These are phyloP conservation scores for Heliothis peltigera DNA, from an alignment of 2,888 invertebrate genomes.

Conservation along the genomic window DNA sequence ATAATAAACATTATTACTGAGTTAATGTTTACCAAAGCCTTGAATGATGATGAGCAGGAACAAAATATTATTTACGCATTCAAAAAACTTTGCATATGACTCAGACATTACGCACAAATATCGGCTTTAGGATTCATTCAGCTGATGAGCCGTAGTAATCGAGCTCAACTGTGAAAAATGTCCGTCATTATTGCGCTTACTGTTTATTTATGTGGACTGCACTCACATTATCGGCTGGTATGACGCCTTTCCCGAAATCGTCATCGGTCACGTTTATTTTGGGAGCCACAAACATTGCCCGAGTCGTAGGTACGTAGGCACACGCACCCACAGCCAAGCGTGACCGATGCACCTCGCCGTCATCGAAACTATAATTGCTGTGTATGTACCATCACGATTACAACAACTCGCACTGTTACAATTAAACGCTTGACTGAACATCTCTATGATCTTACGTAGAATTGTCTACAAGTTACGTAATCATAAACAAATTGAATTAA, in stretches of 20 bases:
- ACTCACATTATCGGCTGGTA: conserved; percentile 73
- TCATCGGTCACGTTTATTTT: conserved; percentile 84
- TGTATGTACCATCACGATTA: conserved; percentile 11
- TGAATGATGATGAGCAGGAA: conserved; percentile 35
- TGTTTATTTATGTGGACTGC: conserved; percentile 73
- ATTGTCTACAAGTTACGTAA: conserved; percentile 34
- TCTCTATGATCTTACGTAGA: conserved; percentile 31
- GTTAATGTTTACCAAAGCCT: conserved; percentile 38
- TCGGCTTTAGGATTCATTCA: conserved; percentile 58
- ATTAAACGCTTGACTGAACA: conserved; percentile 51
- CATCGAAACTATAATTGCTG: conserved; percentile 46
- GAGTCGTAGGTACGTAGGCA: conserved; percentile 43
- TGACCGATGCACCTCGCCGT: conserved; percentile 51
- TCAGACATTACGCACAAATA: conserved; percentile 51
- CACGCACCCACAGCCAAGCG: conserved; percentile 36
- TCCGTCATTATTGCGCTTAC: conserved; percentile 71
- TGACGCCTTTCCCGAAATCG: conserved; percentile 81
- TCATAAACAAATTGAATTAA: conserved; percentile 18
- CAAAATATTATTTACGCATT: conserved; percentile 30
- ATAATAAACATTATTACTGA: conserved; percentile 41
- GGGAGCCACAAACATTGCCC: conserved; percentile 70
- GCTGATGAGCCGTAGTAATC: conserved; percentile 72
- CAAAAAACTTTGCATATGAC: conserved; percentile 44
- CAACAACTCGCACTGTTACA: conserved; percentile 30
- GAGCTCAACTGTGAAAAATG: conserved; percentile 72